Evolutionary conservation across 2,888 invertebrate species (phyloP).

Genomic region (Cheilosia scutellata): DNA sequence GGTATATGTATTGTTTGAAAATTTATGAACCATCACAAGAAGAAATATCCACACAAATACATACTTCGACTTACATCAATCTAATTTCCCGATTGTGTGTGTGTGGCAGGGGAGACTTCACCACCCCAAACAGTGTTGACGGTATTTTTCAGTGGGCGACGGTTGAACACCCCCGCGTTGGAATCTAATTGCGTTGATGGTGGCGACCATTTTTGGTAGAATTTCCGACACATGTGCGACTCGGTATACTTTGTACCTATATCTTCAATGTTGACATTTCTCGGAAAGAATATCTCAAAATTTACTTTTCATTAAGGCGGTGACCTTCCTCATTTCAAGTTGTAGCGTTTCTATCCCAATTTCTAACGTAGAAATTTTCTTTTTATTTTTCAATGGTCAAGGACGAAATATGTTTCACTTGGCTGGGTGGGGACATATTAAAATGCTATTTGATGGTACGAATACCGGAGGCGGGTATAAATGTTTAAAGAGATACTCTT

Average conservation of each 20-base stretch:
- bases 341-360: constrained; percentile 18
- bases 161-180: background rate
- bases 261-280: background rate
- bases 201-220: background rate
- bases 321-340: constrained; percentile 30
- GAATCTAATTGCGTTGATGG: background rate
- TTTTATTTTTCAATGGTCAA: constrained; percentile 10
- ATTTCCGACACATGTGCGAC: constrained; percentile 11
- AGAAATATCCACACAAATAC: background rate
- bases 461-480: constrained; percentile 13
- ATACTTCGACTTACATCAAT: background rate
- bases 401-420: constrained; percentile 3
- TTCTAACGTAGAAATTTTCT: background rate
- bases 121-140: background rate
- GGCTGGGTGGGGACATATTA: constrained; percentile 5
- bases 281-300: constrained; percentile 1
- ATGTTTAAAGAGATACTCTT: constrained; percentile 34
- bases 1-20: constrained; percentile 6
- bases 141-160: background rate
- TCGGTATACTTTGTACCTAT: background rate
- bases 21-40: constrained; percentile 19
- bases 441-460: constrained; percentile 24
- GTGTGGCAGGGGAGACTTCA: background rate
- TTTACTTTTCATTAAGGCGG: constrained; percentile 44
- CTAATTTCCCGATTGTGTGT: background rate